Conservation (phyloP, 2,113 vertebrate species). For the Bubalus kerabau region DNA sequence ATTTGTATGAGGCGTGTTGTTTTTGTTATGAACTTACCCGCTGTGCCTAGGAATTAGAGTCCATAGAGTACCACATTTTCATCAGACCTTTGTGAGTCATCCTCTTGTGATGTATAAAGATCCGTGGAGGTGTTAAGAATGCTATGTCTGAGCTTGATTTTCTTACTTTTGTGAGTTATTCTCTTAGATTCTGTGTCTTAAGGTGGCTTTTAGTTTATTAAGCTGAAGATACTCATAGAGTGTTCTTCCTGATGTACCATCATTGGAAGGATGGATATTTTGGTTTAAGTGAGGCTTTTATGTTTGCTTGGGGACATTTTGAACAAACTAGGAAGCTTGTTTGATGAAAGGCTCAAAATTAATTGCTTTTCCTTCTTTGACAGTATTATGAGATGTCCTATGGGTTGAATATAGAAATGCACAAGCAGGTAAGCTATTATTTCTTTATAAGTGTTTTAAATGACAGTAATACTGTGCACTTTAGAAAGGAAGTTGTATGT, state of each 20-base stretch:
- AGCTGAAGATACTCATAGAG: constrained; percentile 48
- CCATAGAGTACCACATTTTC: constrained; percentile 21
- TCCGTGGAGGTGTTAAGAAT: background rate
- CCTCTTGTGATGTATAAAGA: background rate
- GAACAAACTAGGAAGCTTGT: constrained; percentile 28
- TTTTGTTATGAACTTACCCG: constrained; percentile 53
- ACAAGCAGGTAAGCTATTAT: constrained; percentile 91
- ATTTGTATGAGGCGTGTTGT: background rate
- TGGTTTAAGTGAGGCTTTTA: constrained; percentile 27
- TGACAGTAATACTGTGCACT: constrained; percentile 24
- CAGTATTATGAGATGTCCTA: constrained; percentile 99
- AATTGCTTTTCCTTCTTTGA: constrained; percentile 77
- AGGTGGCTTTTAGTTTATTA: constrained; percentile 32
- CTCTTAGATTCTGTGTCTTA: constrained; percentile 2
- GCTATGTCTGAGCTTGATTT: constrained; percentile 49
- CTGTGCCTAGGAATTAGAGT: constrained; percentile 28
- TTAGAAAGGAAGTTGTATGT: constrained; percentile 12
- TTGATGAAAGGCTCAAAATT: constrained; percentile 43
- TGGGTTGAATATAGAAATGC: constrained; percentile 98
- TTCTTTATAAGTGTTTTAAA: constrained; percentile 55
- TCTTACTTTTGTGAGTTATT: constrained; percentile 15
- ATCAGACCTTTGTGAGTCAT: constrained; percentile 7
- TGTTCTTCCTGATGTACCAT: background rate
- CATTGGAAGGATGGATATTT: background rate
- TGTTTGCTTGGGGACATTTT: constrained; percentile 31